Percentiles rank a stretch among this genome's conserved stretches.
These are phyloP conservation scores for Mystacornis crossleyi DNA, from an alignment of 2,113 vertebrate genomes.

Conservation along the genomic window DNA sequence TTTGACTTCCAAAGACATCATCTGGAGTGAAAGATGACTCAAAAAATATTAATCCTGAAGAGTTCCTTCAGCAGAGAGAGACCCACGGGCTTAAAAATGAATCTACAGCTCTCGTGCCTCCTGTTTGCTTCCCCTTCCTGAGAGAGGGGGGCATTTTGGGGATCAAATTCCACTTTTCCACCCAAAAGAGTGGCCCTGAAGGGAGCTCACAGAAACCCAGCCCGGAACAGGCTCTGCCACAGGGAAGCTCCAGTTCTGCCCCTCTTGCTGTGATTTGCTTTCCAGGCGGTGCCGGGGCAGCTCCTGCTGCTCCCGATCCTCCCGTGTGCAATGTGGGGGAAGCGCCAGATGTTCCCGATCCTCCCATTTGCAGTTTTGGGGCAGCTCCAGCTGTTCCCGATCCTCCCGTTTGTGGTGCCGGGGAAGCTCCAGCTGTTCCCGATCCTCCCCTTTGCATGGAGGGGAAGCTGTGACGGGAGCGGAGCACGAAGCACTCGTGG, in stretches of 20 bases:
- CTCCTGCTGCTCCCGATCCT: not conserved
- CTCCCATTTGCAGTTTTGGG: no score
- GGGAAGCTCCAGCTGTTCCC: rapidly evolving
- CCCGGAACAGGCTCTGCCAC: not conserved
- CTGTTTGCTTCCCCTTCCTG: not conserved
- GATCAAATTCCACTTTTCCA: not conserved
- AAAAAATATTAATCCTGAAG: not conserved
- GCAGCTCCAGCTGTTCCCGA: rapidly evolving
- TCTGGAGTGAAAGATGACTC: not conserved
- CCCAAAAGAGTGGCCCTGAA: not conserved
- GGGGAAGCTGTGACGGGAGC: not conserved
- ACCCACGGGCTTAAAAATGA: not conserved
- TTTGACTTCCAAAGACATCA: not conserved
- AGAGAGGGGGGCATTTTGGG: not conserved
- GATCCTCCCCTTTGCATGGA: not conserved
- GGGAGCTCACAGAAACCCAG: not conserved
- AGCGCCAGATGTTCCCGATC: rapidly evolving
- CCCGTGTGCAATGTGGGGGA: not conserved
- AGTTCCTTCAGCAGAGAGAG: not conserved
- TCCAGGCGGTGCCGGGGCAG: rapidly evolving
- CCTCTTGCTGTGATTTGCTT: not conserved
- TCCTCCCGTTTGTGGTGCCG: not conserved
- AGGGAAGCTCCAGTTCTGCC: not conserved
- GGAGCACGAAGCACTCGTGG: not conserved
- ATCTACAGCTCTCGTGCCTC: not conserved